phyloP scores from a whole-genome alignment of 1,140 invertebrate genomes.

The Phthorimaea operculella region DNA sequence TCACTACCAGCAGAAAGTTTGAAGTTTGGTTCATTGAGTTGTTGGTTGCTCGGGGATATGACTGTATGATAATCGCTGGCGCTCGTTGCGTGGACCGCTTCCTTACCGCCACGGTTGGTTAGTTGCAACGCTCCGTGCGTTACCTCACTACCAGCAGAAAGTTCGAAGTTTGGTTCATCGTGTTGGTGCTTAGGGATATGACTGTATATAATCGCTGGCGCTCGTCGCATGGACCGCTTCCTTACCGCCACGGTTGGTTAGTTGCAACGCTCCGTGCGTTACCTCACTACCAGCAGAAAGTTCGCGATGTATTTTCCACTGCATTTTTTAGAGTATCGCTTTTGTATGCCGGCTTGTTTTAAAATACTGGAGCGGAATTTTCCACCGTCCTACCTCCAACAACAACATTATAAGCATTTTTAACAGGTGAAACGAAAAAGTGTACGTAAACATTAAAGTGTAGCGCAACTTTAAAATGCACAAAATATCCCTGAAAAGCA shows the following conservation, averaged over 20 bases:
- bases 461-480: too few relatives aligned
- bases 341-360: conserved; percentile 60
- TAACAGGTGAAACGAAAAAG: too few relatives aligned
- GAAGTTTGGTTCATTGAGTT: too few relatives aligned
- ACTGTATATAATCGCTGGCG: not conserved
- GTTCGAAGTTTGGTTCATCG: too few relatives aligned
- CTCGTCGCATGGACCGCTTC: conserved; percentile 26
- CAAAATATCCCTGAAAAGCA: too few relatives aligned
- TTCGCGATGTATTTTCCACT: conserved; percentile 61
- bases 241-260: conserved; percentile 61
- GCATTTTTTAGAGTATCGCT: conserved; percentile 65
- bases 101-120: conserved; percentile 60
- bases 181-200: too few relatives aligned
- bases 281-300: conserved; percentile 63
- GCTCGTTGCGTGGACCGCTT: conserved; percentile 24
- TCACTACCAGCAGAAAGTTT: conserved; percentile 62
- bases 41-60: too few relatives aligned
- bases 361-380: conserved; percentile 34
- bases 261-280: conserved; percentile 61
- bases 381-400: not conserved
- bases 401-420: not conserved
- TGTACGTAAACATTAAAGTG: too few relatives aligned
- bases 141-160: conserved; percentile 64
- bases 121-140: conserved; percentile 61
- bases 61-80: too few relatives aligned